A percentile compares a stretch with the other conserved stretches of the same genome.
Conservation (phyloP, 1,140 invertebrate species). For the Drosophila paulistorum region DNA sequence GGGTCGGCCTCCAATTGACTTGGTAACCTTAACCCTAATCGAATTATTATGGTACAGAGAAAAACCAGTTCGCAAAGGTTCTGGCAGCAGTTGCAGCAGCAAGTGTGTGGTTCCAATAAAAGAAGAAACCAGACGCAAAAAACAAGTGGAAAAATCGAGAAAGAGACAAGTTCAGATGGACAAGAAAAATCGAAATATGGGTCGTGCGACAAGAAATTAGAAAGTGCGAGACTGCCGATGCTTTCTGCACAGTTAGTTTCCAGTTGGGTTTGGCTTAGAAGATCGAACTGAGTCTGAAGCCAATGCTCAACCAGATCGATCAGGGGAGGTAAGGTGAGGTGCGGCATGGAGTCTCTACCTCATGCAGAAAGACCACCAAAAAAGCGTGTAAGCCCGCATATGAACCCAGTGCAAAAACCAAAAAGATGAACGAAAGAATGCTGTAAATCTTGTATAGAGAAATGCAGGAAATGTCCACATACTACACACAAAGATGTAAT, state of each 20-base stretch:
- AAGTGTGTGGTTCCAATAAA: slow-evolving; percentile 22
- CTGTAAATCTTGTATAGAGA: slow-evolving; percentile 17
- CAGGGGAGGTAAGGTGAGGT: not conserved
- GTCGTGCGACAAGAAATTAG: slow-evolving; percentile 68
- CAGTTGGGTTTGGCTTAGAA: slow-evolving; percentile 40
- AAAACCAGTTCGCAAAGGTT: slow-evolving; percentile 43
- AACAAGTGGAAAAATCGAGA: not conserved
- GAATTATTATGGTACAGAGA: slow-evolving; percentile 11
- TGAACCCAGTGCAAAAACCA: slow-evolving; percentile 31
- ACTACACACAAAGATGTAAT: not conserved
- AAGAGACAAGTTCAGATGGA: slow-evolving; percentile 22
- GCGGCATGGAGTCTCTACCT: not conserved
- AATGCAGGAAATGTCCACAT: slow-evolving; percentile 8
- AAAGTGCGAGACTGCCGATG: slow-evolving; percentile 54
- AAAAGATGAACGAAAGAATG: slow-evolving; percentile 16
- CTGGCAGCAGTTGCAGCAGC: not conserved
- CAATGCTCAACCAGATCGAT: slow-evolving; percentile 9
- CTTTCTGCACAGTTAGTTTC: slow-evolving; percentile 50
- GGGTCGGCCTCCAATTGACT: not conserved
- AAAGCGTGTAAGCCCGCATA: slow-evolving; percentile 13
- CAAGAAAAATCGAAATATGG: slow-evolving; percentile 65
- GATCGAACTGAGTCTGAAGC: slow-evolving; percentile 36
- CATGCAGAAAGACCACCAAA: slow-evolving; percentile 13
- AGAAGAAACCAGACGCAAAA: not conserved
- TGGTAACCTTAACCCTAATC: slow-evolving; percentile 49